Conservation (phyloP, 2,888 invertebrate genomes). For the Hylaea fasciaria region DNA sequence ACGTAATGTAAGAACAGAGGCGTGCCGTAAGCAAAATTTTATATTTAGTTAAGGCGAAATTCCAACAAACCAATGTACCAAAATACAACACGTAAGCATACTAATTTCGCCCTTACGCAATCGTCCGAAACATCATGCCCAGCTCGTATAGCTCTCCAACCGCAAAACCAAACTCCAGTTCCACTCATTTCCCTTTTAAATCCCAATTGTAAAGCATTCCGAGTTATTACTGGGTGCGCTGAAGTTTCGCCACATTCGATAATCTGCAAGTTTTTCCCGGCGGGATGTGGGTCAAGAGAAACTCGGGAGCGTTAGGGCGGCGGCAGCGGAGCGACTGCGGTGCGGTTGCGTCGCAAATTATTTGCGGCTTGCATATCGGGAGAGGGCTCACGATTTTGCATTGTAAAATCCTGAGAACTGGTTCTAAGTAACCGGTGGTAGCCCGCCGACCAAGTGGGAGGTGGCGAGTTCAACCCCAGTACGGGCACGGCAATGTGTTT, state of each 20-base stretch:
- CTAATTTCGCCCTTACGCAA: background rate
- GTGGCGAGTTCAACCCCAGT: no score
- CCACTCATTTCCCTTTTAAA: constrained; percentile 31
- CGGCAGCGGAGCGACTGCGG: constrained; percentile 8
- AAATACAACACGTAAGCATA: no score
- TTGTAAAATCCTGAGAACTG: no score
- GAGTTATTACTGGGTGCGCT: constrained; percentile 52
- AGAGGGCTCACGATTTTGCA: no score
- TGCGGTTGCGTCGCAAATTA: background rate
- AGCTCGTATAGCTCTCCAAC: constrained; percentile 2
- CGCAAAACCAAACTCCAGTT: constrained; percentile 28
- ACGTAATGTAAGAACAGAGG: no score
- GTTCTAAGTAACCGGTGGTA: no score
- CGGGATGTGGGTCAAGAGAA: constrained; percentile 72
- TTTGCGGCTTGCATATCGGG: background rate
- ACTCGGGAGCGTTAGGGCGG: constrained; percentile 43
- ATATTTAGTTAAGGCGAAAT: no score
- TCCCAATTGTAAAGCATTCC: constrained; percentile 35
- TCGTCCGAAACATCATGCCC: background rate
- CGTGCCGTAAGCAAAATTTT: no score
- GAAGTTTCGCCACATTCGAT: constrained; percentile 69
- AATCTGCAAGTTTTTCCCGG: constrained; percentile 70
- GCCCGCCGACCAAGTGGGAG: no score
- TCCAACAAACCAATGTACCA: no score
- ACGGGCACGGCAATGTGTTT: no score